These are phyloP conservation scores for Ceryle rudis DNA, from an alignment of 2,797 vertebrate species.

Conservation along the genomic window DNA sequence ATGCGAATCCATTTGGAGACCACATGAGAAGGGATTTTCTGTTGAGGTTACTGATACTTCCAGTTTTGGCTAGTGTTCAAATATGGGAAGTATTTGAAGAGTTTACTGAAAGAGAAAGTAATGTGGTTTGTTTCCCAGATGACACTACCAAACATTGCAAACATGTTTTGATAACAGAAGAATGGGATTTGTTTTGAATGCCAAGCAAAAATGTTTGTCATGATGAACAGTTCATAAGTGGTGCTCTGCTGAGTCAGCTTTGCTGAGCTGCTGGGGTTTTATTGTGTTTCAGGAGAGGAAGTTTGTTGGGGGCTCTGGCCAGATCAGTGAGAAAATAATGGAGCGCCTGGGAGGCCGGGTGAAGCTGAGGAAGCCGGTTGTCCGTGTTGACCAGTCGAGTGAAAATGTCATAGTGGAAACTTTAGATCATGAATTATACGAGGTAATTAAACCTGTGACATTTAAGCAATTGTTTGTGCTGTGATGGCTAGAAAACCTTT, in stretches of 20 bases:
- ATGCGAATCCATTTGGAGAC: not conserved
- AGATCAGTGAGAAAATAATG: slow-evolving; percentile 92
- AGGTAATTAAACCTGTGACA: slow-evolving; percentile 71
- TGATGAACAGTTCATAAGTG: rapidly evolving
- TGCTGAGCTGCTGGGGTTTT: not conserved
- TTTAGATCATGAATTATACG: slow-evolving; percentile 85
- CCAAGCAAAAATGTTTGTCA: not conserved
- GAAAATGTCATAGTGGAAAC: slow-evolving; percentile 89
- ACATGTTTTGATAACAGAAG: not conserved
- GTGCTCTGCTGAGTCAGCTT: not conserved
- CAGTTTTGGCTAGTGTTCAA: not conserved
- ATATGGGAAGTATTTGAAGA: not conserved
- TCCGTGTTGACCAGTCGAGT: slow-evolving; percentile 87
- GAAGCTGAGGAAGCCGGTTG: slow-evolving; percentile 88
- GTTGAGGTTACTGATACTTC: not conserved
- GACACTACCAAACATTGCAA: not conserved
- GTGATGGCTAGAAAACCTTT: not conserved
- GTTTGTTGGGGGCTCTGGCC: slow-evolving; percentile 90
- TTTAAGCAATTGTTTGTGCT: not conserved
- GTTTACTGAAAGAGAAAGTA: not conserved
- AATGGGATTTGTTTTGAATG: not conserved
- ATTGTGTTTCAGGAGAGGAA: slow-evolving; percentile 89
- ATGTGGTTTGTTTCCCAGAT: rapidly evolving
- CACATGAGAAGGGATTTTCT: not conserved
- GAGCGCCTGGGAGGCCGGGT: slow-evolving; percentile 86